Percentiles rank a stretch among this genome's conserved stretches.
These are phyloP conservation scores for Eulemur rubriventer DNA, from an alignment of 2,797 vertebrate genomes.

Conservation along the genomic window DNA sequence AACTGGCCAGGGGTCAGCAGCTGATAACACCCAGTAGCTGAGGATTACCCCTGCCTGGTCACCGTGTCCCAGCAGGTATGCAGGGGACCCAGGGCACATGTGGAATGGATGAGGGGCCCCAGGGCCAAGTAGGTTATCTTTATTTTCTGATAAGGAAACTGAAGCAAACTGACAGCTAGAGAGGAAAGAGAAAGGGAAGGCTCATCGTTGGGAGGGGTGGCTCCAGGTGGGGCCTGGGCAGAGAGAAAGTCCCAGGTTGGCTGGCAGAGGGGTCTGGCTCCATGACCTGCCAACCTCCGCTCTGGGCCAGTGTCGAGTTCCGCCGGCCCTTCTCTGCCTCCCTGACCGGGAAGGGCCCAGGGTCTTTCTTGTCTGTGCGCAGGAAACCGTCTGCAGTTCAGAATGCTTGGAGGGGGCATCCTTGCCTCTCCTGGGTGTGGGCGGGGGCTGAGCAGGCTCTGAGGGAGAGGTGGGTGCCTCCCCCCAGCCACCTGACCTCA, in stretches of 20 bases:
- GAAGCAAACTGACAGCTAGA: not conserved
- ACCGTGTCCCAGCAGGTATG: too few species aligned
- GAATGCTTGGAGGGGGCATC: not conserved
- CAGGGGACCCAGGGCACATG: not conserved
- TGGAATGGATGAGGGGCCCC: not conserved
- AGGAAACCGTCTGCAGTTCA: not conserved
- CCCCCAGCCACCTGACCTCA: not conserved
- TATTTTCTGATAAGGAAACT: not conserved
- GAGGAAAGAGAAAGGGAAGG: too few species aligned
- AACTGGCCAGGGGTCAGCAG: not conserved
- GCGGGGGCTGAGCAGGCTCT: not conserved
- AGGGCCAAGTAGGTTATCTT: not conserved
- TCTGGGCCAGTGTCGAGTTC: not conserved
- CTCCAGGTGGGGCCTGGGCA: not conserved
- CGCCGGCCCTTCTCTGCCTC: not conserved
- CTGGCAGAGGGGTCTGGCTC: not conserved
- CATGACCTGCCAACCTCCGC: not conserved
- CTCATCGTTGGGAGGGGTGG: not conserved
- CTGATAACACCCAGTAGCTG: fast-evolving
- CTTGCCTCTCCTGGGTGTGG: not conserved
- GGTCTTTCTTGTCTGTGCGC: not conserved
- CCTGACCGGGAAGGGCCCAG: not conserved
- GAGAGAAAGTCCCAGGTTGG: not conserved
- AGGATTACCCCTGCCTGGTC: too few species aligned
- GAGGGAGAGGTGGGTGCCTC: not conserved